Conservation (phyloP, 2,888 invertebrate genomes). For the Cantharis rufa region DNA sequence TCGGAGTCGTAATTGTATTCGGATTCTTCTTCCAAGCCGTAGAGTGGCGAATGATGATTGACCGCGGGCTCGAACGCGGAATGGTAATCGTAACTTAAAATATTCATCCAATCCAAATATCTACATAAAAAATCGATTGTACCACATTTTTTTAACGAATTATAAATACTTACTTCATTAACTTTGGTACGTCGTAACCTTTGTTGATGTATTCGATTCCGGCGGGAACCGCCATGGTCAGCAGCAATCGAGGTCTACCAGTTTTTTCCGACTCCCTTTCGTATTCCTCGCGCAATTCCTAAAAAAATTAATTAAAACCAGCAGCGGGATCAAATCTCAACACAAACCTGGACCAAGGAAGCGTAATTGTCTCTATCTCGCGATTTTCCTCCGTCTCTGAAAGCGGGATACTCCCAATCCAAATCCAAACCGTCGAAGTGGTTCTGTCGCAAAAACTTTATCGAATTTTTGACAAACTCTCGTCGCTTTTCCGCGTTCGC, state of each 20-base stretch:
- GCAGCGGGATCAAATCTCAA: background rate
- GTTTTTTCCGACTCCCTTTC: constrained; percentile 84
- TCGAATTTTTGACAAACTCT: constrained; percentile 80
- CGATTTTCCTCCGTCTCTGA: constrained; percentile 78
- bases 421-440: constrained; percentile 92
- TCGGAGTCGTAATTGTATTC: constrained; percentile 88
- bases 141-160: background rate
- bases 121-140: constrained; percentile 50
- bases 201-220: constrained; percentile 92
- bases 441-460: constrained; percentile 87
- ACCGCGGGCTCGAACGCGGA: constrained; percentile 89
- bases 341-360: constrained; percentile 72
- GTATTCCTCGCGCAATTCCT: constrained; percentile 88
- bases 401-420: constrained; percentile 90
- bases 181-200: constrained; percentile 86
- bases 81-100: constrained; percentile 90
- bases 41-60: constrained; percentile 89
- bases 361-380: constrained; percentile 88
- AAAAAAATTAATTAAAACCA: constrained; percentile 25
- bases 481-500: constrained; percentile 75
- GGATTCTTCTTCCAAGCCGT: constrained; percentile 77
- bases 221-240: constrained; percentile 94
- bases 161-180: constrained; percentile 70
- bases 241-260: constrained; percentile 74
- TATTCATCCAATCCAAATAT: constrained; percentile 90